These are phyloP conservation scores for Vesta saturnalis DNA, from an alignment of 2,888 invertebrate genomes.

Conservation along the genomic window DNA sequence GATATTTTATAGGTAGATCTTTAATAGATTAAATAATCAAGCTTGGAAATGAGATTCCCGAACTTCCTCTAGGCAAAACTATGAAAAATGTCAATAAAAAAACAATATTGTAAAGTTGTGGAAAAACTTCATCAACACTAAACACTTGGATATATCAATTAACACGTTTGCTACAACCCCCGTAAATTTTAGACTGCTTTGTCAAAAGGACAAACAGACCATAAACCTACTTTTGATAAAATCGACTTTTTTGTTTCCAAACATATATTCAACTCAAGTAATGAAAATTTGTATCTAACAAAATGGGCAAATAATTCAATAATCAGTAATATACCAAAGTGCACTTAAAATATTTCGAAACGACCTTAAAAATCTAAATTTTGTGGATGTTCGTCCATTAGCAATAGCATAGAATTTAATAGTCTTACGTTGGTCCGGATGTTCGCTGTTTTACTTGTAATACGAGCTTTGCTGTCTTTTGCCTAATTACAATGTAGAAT, in stretches of 20 bases:
- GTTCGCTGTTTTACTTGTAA: not conserved
- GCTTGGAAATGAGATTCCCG: no score
- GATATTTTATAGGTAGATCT: no score
- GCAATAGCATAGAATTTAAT: not conserved
- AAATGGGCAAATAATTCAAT: not conserved
- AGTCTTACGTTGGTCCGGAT: not conserved
- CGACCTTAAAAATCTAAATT: not conserved
- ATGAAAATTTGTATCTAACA: not conserved
- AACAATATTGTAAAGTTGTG: no score
- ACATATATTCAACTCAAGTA: not conserved
- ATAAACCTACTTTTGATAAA: not conserved
- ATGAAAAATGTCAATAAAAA: no score
- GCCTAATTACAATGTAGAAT: not conserved
- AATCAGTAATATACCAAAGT: no score
- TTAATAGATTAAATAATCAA: no score
- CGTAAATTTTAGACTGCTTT: not conserved
- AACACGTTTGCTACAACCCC: no score
- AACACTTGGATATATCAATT: no score
- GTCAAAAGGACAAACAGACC: not conserved
- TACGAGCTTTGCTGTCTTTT: not conserved
- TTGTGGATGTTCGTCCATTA: not conserved
- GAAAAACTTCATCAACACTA: no score
- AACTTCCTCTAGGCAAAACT: no score
- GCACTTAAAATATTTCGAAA: no score
- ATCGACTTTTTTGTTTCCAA: not conserved